phyloP scores from a whole-genome alignment of 2,797 vertebrate species.

The Saxicola maurus region DNA sequence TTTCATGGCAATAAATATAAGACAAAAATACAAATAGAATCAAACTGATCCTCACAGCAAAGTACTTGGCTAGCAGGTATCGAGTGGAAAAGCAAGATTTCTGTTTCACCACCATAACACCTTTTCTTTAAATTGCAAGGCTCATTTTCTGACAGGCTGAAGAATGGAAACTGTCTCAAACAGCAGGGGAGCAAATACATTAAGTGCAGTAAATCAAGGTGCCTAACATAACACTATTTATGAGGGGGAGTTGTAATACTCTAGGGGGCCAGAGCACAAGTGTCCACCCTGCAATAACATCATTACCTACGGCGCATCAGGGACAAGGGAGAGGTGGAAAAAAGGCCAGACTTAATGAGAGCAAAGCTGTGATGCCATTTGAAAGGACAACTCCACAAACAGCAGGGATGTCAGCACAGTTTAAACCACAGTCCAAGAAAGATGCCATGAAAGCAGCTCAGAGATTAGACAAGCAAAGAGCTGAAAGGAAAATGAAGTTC shows the following conservation, averaged over 20 bases:
- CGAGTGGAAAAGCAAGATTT: background rate
- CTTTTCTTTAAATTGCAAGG: background rate
- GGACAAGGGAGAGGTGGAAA: background rate
- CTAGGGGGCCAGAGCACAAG: background rate
- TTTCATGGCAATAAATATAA: background rate
- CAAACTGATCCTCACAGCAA: background rate
- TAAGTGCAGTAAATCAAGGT: background rate
- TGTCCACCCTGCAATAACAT: background rate
- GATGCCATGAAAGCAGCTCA: background rate
- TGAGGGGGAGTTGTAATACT: background rate
- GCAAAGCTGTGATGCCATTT: background rate
- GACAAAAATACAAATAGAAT: background rate
- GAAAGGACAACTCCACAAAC: constrained; percentile 1
- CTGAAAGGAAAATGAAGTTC: constrained; percentile 18
- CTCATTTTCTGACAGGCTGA: background rate
- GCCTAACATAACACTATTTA: background rate
- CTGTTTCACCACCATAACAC: background rate
- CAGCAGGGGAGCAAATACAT: background rate
- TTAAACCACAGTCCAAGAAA: background rate
- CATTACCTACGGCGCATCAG: background rate
- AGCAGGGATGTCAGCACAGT: constrained; percentile 4
- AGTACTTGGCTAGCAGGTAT: background rate
- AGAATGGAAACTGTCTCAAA: background rate
- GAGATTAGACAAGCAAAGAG: background rate
- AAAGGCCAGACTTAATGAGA: background rate